phyloP scores from a whole-genome alignment of 1,140 invertebrate genomes.

The Paraescarpia echinospica region DNA sequence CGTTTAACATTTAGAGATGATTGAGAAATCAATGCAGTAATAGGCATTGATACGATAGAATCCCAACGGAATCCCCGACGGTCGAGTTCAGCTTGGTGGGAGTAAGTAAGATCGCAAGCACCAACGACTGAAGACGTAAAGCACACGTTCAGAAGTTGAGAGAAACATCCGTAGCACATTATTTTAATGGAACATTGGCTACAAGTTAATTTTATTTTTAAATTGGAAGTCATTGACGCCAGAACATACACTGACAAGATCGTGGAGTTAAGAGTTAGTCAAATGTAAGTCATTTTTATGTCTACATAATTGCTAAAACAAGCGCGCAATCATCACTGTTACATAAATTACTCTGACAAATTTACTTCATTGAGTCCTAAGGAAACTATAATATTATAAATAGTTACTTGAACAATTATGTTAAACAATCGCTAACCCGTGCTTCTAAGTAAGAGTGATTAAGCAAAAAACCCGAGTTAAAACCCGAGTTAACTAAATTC shows the following conservation, averaged over 20 bases:
- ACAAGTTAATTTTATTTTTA: neutral
- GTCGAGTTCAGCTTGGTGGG: neutral
- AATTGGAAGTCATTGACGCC: neutral
- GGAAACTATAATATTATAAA: neutral
- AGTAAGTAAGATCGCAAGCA: neutral
- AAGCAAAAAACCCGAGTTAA: no score
- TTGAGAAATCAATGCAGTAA: neutral
- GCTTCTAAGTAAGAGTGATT: no score
- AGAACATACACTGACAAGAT: no score
- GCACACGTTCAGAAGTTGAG: neutral
- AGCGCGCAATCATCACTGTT: neutral
- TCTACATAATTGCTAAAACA: neutral
- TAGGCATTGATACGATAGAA: neutral
- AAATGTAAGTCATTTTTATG: neutral
- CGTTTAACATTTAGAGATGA: neutral
- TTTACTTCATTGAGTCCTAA: neutral
- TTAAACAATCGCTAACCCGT: no score
- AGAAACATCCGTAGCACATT: neutral
- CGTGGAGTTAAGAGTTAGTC: neutral
- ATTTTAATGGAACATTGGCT: neutral
- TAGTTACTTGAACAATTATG: no score
- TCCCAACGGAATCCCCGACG: neutral
- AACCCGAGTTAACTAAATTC: no score
- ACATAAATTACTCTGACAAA: neutral
- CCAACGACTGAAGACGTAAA: neutral